These are phyloP conservation scores for Syrista parreyssii DNA, from an alignment of 2,888 invertebrate genomes.

Conservation along the genomic window DNA sequence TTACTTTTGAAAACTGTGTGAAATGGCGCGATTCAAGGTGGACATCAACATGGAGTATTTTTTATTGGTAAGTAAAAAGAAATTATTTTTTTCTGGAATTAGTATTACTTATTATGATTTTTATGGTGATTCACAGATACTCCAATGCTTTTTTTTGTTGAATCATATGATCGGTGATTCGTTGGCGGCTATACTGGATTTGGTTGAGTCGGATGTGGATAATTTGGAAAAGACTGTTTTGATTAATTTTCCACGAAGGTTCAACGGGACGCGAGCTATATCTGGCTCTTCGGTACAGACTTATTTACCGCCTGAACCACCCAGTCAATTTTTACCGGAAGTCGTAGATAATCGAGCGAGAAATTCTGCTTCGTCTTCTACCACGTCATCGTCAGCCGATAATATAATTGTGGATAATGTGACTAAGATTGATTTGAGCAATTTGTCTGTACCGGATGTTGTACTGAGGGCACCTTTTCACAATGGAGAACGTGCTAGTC, in stretches of 20 bases:
- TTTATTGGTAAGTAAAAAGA: background rate
- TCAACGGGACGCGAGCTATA: conserved; percentile 29
- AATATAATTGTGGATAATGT: conserved; percentile 10
- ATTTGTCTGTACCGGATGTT: conserved; percentile 20
- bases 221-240: conserved; percentile 30
- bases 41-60: background rate
- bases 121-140: background rate
- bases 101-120: background rate
- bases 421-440: conserved; percentile 9
- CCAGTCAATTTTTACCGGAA: conserved; percentile 41
- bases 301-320: conserved; percentile 39
- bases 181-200: conserved; percentile 15
- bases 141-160: background rate
- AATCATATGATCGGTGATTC: background rate
- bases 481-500: conserved; percentile 12
- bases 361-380: conserved; percentile 6
- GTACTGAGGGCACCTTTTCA: conserved; percentile 25
- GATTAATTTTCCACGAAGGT: conserved; percentile 40
- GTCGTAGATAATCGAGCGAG: conserved; percentile 48
- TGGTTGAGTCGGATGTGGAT: conserved; percentile 7
- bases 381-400: background rate
- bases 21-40: conserved; percentile 17
- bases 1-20: conserved; percentile 27
- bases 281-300: conserved; percentile 17
- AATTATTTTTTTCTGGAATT: background rate